A percentile compares a stretch with the other conserved stretches of the same genome.
phyloP scores from a whole-genome alignment of 1,140 invertebrate species.

The Ctenoplectra terminalis region DNA sequence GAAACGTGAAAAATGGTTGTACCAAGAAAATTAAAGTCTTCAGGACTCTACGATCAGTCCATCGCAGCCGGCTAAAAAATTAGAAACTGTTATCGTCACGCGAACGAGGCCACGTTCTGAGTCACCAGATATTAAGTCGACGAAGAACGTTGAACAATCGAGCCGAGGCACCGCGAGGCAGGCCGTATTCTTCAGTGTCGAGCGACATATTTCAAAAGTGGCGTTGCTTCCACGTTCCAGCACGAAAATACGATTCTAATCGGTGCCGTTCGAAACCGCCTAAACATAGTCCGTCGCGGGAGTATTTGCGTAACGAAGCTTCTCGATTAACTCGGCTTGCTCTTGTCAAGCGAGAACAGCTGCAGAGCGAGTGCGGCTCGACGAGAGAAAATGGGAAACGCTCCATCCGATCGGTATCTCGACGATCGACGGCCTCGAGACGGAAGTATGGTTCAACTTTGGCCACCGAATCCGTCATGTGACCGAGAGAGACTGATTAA shows the following conservation, averaged over 20 bases:
- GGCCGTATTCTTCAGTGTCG: slow-evolving; percentile 11
- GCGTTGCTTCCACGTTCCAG: not conserved
- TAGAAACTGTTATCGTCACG: not conserved
- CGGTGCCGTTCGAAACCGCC: slow-evolving; percentile 3
- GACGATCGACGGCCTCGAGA: slow-evolving; percentile 57
- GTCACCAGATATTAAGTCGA: not conserved
- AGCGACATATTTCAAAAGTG: not conserved
- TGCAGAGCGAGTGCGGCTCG: slow-evolving; percentile 58
- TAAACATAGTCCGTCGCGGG: slow-evolving; percentile 8
- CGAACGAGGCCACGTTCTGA: not conserved
- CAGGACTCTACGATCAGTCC: too few species aligned
- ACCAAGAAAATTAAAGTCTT: too few species aligned
- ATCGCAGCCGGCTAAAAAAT: too few species aligned
- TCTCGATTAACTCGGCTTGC: slow-evolving; percentile 12
- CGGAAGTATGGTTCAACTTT: slow-evolving; percentile 4
- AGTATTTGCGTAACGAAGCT: slow-evolving; percentile 20
- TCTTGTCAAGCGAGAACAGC: slow-evolving; percentile 65
- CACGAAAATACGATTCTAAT: slow-evolving; percentile 25
- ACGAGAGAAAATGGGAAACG: slow-evolving; percentile 58
- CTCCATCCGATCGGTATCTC: slow-evolving; percentile 47
- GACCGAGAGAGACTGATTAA: too few species aligned
- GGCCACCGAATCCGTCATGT: too few species aligned
- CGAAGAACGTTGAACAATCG: slow-evolving; percentile 7
- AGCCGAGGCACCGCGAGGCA: not conserved
- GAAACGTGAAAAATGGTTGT: too few species aligned